phyloP scores from a whole-genome alignment of 2,113 vertebrate genomes.

The Centropristis striata region DNA sequence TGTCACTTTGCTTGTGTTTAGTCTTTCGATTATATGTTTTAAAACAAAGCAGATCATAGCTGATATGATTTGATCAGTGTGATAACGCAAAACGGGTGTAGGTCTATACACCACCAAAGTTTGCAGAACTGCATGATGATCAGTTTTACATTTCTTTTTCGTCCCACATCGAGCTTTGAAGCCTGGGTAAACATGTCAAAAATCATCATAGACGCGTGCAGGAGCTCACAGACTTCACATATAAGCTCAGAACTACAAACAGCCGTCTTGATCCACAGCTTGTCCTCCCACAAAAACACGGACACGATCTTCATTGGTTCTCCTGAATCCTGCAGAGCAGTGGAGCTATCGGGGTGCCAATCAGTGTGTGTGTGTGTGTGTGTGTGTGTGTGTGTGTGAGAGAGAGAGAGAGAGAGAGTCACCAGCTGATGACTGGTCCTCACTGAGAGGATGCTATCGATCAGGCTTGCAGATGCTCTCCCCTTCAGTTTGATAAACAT shows the following conservation, averaged over 20 bases:
- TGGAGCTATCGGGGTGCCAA: constrained; percentile 71
- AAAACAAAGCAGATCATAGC: neutral
- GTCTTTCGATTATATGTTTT: neutral
- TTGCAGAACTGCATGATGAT: neutral
- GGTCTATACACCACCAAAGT: neutral
- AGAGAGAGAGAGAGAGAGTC: too few species aligned
- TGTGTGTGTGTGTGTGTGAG: too few species aligned
- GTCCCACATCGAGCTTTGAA: neutral
- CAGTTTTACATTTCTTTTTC: neutral
- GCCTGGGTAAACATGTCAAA: neutral
- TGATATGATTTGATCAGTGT: neutral
- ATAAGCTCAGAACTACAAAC: neutral
- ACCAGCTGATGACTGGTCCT: constrained; percentile 81
- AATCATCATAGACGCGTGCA: neutral
- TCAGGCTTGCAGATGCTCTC: constrained; percentile 43
- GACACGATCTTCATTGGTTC: constrained; percentile 66
- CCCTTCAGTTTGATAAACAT: constrained; percentile 61
- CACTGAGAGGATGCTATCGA: constrained; percentile 81
- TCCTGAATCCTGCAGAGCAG: too few species aligned
- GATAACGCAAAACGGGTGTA: too few species aligned
- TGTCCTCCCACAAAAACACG: constrained; percentile 57
- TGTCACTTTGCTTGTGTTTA: neutral
- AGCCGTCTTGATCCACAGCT: constrained; percentile 33
- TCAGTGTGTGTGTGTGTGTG: too few species aligned
- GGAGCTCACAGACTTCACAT: neutral